A percentile compares a stretch with the other conserved stretches of the same genome.
Conservation (phyloP, 2,888 invertebrate species). For the Chorisops tibialis region DNA sequence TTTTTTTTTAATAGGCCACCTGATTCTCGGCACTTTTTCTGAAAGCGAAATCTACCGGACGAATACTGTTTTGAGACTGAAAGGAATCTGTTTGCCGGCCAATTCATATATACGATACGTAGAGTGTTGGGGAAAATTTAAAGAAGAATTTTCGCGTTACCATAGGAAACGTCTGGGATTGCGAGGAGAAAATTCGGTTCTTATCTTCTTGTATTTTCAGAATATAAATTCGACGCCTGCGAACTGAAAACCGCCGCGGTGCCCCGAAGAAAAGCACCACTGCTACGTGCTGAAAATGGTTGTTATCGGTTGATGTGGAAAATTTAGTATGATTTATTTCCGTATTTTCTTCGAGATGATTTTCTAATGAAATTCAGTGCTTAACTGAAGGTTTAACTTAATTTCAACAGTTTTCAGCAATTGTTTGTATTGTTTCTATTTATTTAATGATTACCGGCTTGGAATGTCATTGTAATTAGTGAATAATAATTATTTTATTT, state of each 20-base stretch:
- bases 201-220: conserved; percentile 8
- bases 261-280: background rate
- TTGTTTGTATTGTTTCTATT: too few relatives aligned
- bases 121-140: too few relatives aligned
- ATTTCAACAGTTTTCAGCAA: too few relatives aligned
- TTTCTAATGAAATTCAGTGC: too few relatives aligned
- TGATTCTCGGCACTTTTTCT: conserved; percentile 22
- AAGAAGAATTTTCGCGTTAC: conserved; percentile 24
- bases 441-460: too few relatives aligned
- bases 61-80: conserved; percentile 32
- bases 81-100: conserved; percentile 24
- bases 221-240: conserved; percentile 15
- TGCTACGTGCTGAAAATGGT: background rate
- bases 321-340: background rate
- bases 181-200: conserved; percentile 5
- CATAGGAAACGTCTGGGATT: conserved; percentile 18
- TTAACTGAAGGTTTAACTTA: too few relatives aligned
- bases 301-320: conserved; percentile 1
- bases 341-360: too few relatives aligned
- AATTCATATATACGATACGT: conserved; percentile 28
- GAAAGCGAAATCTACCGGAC: conserved; percentile 30
- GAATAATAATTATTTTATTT: too few relatives aligned
- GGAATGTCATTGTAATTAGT: too few relatives aligned
- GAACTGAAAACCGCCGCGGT: background rate
- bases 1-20: conserved; percentile 8